Percentiles rank a stretch among this genome's conserved stretches.
Evolutionary conservation across 2,888 invertebrate genomes (phyloP).

Genomic region (Micoletzkya japonica): DNA sequence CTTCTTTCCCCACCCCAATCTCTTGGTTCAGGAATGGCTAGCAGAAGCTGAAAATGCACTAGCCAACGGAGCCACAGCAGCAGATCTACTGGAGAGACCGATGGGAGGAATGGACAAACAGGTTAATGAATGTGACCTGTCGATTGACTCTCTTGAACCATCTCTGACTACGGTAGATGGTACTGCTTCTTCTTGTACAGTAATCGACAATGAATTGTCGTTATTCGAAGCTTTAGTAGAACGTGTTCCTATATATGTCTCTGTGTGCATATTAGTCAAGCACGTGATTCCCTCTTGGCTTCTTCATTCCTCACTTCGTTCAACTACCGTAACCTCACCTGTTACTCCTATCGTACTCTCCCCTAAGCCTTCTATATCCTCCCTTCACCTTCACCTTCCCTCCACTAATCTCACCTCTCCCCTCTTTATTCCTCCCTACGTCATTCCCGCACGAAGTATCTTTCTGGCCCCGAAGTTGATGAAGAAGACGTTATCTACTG

Average conservation of each 20-base stretch:
- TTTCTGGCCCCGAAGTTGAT: slow-evolving; percentile 14
- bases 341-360: not conserved
- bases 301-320: too few species aligned
- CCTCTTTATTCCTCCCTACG: not conserved
- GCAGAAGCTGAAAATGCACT: slow-evolving; percentile 47
- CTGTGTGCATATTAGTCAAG: too few species aligned
- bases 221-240: too few species aligned
- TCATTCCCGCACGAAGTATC: not conserved
- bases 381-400: too few species aligned
- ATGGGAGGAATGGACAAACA: slow-evolving; percentile 30
- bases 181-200: too few species aligned
- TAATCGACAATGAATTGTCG: too few species aligned
- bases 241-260: too few species aligned
- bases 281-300: too few species aligned
- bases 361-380: not conserved
- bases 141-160: not conserved
- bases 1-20: not conserved
- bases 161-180: not conserved
- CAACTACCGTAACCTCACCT: slow-evolving; percentile 10
- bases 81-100: slow-evolving; percentile 46
- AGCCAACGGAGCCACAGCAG: slow-evolving; percentile 45
- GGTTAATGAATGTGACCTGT: slow-evolving; percentile 20
- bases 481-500: slow-evolving; percentile 13
- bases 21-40: slow-evolving; percentile 40
- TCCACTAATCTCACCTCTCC: too few species aligned